Base-by-base conservation (phyloP, 2,113 vertebrate species). In the Scatophagus argus region DNA sequence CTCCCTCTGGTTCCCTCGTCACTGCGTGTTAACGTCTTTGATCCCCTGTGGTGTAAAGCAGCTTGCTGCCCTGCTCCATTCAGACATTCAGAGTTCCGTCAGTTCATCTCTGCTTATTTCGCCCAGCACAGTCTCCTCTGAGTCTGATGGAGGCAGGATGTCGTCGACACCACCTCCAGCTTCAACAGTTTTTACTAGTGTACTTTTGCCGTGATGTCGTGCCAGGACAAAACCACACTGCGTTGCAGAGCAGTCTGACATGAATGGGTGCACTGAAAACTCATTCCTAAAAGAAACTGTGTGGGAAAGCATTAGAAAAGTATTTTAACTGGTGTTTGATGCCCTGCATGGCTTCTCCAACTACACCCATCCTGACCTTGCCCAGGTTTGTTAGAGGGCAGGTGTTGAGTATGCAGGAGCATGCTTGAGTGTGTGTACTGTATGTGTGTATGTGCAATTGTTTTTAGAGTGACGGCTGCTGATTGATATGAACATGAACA, bases 391-490 rank as follows among this genome's bases (percentile, higher is more conserved):
- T 86, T 36, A 29, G 23, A 66, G 77, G 73, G 85, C 49, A 79
- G 34, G 66, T 73, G 51, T 55, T 72, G 68, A 78, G 60, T 76
- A 38, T 79, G 70, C 73, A 69, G 67, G 83, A 58, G 71, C 54
- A 52, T 73, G 54, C 25, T 31, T 72, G 70, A 23, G 72, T 69
- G 70, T 77, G 75, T 72, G 66, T 69, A 38, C 43, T 71, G 68
- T 59, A 44, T 39, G 60, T 77, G 77, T 56, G 39, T 79, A 39
- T 47, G 62, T 75, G 39, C 12, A 67, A 32, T 23, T 88, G 46
- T 79, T 89, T 92, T 86, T 83, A 86, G 82, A 90, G 66, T 81
- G 77, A 90, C 77, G 74, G 88, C 88, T 91, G 86, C 88, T 92
- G 85, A 88, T 88, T 82, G 88, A 87, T 87, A 44, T 43, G 76